These are phyloP conservation scores for Cervus canadensis DNA, from an alignment of 2,113 vertebrate genomes.

Conservation along the genomic window DNA sequence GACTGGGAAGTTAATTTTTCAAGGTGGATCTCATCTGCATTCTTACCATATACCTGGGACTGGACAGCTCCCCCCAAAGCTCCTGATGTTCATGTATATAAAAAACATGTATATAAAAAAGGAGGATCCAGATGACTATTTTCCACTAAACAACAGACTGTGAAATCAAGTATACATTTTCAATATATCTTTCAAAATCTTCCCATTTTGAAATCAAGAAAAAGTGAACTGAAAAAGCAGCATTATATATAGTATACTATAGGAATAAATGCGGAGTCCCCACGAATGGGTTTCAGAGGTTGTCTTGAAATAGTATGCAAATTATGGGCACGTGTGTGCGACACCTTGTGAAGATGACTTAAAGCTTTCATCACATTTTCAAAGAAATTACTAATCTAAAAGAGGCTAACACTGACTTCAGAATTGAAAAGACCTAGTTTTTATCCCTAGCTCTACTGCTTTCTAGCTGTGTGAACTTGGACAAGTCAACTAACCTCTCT, in stretches of 20 bases:
- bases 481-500: conserved; percentile 11
- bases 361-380: conserved; percentile 9
- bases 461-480: not conserved
- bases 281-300: not conserved
- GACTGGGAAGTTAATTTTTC: not conserved
- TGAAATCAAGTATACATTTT: not conserved
- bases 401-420: not conserved
- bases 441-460: not conserved
- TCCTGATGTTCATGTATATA: not conserved
- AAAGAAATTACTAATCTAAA: conserved; percentile 22
- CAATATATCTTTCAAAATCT: not conserved
- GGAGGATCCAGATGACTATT: not conserved
- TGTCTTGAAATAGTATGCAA: not conserved
- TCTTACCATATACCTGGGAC: not conserved
- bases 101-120: not conserved
- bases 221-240: not conserved
- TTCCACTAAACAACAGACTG: not conserved
- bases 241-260: not conserved
- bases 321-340: not conserved
- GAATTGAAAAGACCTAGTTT: not conserved
- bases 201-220: not conserved
- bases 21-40: not conserved
- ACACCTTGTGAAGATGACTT: not conserved
- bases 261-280: not conserved
- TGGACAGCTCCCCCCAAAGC: not conserved